Evolutionary conservation across 2,888 invertebrate genomes (phyloP).

Genomic region (Ecdyonurus torrentis): DNA sequence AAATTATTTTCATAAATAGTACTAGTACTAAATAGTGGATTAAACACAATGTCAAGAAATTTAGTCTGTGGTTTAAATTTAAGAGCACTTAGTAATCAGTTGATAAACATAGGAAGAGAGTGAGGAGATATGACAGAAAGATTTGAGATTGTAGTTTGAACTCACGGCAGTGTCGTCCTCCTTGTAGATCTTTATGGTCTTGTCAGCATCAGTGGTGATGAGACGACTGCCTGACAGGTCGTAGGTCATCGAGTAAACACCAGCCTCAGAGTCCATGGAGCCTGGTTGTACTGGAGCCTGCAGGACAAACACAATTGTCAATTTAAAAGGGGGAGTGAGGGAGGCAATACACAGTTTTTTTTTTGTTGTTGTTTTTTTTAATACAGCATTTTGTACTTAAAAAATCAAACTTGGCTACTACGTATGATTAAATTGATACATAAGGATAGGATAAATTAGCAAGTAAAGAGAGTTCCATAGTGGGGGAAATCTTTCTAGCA

Average conservation of each 20-base stretch:
- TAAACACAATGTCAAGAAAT: too few relatives aligned
- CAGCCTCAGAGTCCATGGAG: slow-evolving; percentile 98
- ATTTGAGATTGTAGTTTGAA: slow-evolving; percentile 9
- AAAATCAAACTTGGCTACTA: too few relatives aligned
- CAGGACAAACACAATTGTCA: slow-evolving; percentile 16
- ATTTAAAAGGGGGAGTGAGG: too few relatives aligned
- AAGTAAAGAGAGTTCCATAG: too few relatives aligned
- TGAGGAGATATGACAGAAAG: slow-evolving; percentile 6
- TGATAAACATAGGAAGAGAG: slow-evolving; percentile 3
- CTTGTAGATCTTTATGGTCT: slow-evolving; percentile 97
- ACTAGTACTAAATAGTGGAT: background rate
- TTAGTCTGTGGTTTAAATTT: background rate
- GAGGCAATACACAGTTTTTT: too few relatives aligned
- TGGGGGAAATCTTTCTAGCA: too few relatives aligned
- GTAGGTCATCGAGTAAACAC: slow-evolving; percentile 89
- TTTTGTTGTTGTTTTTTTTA: too few relatives aligned
- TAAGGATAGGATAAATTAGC: too few relatives aligned
- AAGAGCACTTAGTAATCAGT: background rate
- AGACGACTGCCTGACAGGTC: slow-evolving; percentile 89
- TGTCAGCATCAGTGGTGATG: slow-evolving; percentile 96
- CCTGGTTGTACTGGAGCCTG: slow-evolving; percentile 93
- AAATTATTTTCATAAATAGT: too few relatives aligned
- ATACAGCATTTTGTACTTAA: too few relatives aligned
- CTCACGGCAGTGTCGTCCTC: slow-evolving; percentile 78
- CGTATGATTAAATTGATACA: too few relatives aligned